These are phyloP conservation scores for Ailuropoda melanoleuca DNA, from an alignment of 2,113 vertebrate species.

Conservation along the genomic window DNA sequence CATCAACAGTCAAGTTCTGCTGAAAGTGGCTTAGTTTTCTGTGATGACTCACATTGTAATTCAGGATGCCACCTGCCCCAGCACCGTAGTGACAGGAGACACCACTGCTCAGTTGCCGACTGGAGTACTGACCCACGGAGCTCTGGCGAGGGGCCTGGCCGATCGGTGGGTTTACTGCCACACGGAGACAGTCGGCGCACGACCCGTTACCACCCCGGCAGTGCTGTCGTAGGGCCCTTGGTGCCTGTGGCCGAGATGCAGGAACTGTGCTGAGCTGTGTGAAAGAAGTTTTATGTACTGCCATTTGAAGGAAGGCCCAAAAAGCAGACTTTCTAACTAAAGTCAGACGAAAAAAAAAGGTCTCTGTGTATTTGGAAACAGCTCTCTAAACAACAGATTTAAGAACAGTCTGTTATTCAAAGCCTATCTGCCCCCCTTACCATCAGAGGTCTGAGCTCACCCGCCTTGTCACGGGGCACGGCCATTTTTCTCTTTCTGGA, in stretches of 20 bases:
- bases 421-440: background rate
- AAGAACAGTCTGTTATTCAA: background rate
- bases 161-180: background rate
- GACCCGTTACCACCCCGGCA: background rate
- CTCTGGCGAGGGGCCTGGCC: background rate
- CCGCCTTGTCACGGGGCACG: background rate
- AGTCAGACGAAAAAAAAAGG: background rate
- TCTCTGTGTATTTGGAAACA: background rate
- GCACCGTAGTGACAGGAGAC: background rate
- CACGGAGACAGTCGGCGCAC: rapidly evolving
- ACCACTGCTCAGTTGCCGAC: background rate
- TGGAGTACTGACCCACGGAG: background rate
- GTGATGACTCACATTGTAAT: background rate
- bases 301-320: background rate
- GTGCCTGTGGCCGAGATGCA: background rate
- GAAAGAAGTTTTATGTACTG: background rate
- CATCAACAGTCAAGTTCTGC: background rate
- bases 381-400: background rate
- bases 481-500: background rate
- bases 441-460: background rate
- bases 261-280: background rate
- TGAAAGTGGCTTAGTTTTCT: background rate
- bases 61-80: background rate
- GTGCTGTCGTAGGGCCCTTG: background rate
- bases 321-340: background rate